Evolutionary conservation across 2,797 vertebrate genomes (phyloP).

Genomic region (Ciconia nigra): DNA sequence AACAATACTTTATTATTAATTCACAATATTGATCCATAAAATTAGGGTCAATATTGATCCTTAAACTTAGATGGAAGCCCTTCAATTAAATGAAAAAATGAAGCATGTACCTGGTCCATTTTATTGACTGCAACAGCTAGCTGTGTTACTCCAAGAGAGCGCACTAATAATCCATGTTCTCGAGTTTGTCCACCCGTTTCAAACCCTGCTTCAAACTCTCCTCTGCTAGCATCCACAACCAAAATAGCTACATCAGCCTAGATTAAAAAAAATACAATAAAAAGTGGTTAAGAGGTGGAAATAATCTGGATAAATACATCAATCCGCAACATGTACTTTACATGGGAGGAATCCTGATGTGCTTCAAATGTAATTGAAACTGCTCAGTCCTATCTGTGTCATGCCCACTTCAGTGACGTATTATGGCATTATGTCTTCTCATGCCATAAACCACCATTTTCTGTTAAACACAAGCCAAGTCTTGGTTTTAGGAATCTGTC

Average conservation of each 20-base stretch:
- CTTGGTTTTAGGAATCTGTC: not conserved
- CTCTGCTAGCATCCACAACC: slow-evolving; percentile 95
- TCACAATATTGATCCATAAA: not conserved
- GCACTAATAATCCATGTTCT: slow-evolving; percentile 93
- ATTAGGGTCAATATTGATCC: not conserved
- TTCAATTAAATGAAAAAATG: not conserved
- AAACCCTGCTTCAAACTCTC: slow-evolving; percentile 97
- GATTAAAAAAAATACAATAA: not conserved
- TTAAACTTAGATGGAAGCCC: not conserved
- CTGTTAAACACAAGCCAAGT: not conserved
- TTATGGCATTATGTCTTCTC: not conserved
- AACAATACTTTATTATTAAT: not conserved
- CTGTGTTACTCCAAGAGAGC: slow-evolving; percentile 96
- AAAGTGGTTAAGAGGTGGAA: not conserved
- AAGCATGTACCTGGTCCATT: slow-evolving; percentile 92
- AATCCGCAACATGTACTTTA: not conserved
- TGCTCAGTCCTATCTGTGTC: not conserved
- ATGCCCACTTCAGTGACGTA: not conserved
- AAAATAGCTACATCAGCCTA: slow-evolving; percentile 96
- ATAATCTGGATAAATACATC: not conserved
- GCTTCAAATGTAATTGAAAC: not conserved
- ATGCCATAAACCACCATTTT: not conserved
- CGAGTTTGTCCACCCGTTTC: slow-evolving; percentile 96
- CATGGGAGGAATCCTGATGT: not conserved
- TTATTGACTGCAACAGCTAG: slow-evolving; percentile 97